Evolutionary conservation across 1,140 invertebrate species (phyloP).

Genomic region (Scylla paramamosain): DNA sequence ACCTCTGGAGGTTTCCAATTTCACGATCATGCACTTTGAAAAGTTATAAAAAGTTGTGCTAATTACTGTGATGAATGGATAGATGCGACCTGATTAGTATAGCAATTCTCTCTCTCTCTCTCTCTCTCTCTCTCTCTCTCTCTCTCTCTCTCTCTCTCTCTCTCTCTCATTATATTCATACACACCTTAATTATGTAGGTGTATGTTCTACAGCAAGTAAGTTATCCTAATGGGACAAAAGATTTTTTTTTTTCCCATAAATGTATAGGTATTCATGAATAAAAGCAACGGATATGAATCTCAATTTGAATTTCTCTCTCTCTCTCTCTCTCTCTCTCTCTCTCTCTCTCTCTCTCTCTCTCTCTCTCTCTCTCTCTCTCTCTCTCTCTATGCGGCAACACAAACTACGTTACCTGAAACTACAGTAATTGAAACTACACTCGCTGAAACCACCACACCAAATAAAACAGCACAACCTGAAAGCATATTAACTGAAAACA

Average conservation of each 20-base stretch:
- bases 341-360: conserved; percentile 23
- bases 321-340: conserved; percentile 46
- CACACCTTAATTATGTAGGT: no score
- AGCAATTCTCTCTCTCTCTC: background rate
- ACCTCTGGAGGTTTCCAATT: background rate
- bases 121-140: background rate
- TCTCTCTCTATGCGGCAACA: no score
- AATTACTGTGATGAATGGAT: background rate
- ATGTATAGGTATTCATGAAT: no score
- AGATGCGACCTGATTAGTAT: background rate
- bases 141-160: conserved; percentile 49
- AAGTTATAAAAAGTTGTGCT: background rate
- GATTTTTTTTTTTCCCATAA: no score
- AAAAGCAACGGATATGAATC: background rate
- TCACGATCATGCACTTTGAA: background rate
- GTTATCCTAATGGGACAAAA: no score
- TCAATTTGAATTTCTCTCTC: background rate
- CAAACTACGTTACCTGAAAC: no score
- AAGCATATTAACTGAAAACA: no score
- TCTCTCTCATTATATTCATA: background rate
- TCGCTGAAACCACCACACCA: no score
- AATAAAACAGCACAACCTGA: no score
- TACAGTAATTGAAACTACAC: no score
- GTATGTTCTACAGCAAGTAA: no score
- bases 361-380: no score